Conservation (phyloP, 2,888 invertebrate genomes). For the Cheilosia vernalis region DNA sequence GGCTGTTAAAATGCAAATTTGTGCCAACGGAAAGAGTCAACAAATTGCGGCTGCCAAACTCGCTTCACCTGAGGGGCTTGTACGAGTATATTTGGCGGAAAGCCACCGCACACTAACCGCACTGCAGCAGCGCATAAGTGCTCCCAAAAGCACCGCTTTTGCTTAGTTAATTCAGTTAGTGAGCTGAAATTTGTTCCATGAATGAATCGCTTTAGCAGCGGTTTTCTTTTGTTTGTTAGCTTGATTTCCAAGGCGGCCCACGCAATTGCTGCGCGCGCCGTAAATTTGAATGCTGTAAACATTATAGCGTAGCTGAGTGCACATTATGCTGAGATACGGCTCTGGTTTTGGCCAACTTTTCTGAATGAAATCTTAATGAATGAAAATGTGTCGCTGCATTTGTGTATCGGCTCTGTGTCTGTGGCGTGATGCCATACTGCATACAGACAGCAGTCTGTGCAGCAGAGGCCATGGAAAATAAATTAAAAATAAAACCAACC, state of each 20-base stretch:
- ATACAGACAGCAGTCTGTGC: slow-evolving; percentile 5
- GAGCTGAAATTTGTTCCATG: slow-evolving; percentile 55
- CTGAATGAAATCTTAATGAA: slow-evolving; percentile 73
- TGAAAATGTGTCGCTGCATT: slow-evolving; percentile 45
- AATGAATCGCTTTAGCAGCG: slow-evolving; percentile 62
- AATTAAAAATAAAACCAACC: slow-evolving; percentile 59
- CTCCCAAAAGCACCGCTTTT: slow-evolving; percentile 13
- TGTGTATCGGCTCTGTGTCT: slow-evolving; percentile 9
- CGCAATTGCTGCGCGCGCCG: slow-evolving; percentile 50
- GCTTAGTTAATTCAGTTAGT: slow-evolving; percentile 34
- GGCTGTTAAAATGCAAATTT: slow-evolving; percentile 51
- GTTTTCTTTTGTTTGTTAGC: slow-evolving; percentile 53
- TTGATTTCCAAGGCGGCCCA: slow-evolving; percentile 62
- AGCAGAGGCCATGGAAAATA: slow-evolving; percentile 40
- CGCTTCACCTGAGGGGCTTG: slow-evolving; percentile 33
- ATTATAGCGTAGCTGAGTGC: slow-evolving; percentile 26
- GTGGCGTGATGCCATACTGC: slow-evolving; percentile 46
- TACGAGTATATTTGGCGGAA: slow-evolving; percentile 39
- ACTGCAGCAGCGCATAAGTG: slow-evolving; percentile 5
- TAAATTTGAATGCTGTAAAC: slow-evolving; percentile 60
- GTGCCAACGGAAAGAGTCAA: slow-evolving; percentile 49
- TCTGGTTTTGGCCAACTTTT: slow-evolving; percentile 66
- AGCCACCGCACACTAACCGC: slow-evolving; percentile 28
- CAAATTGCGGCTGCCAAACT: slow-evolving; percentile 64
- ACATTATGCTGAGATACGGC: not conserved